Evolutionary conservation across 2,113 vertebrate genomes (phyloP).

Genomic region (Sebastes schlegelii): DNA sequence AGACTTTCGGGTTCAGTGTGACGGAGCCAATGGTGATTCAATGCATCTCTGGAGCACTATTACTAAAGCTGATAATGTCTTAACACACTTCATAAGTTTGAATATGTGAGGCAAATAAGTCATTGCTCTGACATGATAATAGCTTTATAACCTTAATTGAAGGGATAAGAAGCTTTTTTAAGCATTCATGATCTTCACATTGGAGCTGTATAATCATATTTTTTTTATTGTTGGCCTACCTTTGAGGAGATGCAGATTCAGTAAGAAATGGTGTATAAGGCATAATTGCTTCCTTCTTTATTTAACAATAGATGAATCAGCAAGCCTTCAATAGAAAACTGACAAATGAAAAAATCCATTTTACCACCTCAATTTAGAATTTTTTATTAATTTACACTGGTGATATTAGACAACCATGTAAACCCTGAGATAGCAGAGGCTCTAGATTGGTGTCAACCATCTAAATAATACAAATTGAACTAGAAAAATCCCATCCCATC

Average conservation of each 20-base stretch:
- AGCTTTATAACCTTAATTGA: slow-evolving; percentile 17
- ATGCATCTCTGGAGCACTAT: slow-evolving; percentile 20
- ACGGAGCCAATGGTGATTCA: slow-evolving; percentile 2
- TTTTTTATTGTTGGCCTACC: slow-evolving; percentile 4
- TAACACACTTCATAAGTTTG: slow-evolving; percentile 14
- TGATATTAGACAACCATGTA: neutral
- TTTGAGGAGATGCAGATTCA: neutral
- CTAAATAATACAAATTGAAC: neutral
- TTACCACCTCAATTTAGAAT: neutral
- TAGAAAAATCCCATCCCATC: slow-evolving; percentile 2
- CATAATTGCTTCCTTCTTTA: neutral
- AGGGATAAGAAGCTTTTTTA: neutral
- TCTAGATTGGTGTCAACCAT: slow-evolving; percentile 21
- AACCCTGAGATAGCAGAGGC: neutral
- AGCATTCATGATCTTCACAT: slow-evolving; percentile 10
- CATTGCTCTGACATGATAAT: slow-evolving; percentile 7
- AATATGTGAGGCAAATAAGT: slow-evolving; percentile 7
- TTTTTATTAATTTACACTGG: neutral
- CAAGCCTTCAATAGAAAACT: neutral
- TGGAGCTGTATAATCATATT: neutral
- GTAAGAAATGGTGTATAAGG: neutral
- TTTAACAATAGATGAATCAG: neutral
- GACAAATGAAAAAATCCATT: neutral
- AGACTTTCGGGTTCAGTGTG: neutral
- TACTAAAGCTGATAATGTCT: slow-evolving; percentile 23